Conservation (phyloP, 2,797 vertebrate species). For the Takifugu ocellatus region DNA sequence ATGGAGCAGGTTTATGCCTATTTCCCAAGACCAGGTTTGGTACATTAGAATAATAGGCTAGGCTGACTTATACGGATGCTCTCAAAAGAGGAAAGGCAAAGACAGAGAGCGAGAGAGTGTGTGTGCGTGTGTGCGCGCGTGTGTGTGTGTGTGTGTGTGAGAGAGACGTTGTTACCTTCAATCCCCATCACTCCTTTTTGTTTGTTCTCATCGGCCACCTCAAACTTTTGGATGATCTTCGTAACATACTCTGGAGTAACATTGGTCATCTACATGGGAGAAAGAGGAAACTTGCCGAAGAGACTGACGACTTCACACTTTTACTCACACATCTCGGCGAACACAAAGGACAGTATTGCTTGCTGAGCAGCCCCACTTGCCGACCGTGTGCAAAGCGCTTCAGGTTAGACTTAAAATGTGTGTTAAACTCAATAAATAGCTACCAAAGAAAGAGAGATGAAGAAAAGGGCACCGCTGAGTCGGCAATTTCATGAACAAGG, state of each 20-base stretch:
- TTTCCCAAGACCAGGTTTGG: too few species aligned
- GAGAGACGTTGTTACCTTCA: slow-evolving; percentile 80
- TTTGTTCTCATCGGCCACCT: slow-evolving; percentile 92
- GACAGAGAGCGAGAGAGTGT: neutral
- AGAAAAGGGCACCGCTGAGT: slow-evolving; percentile 20
- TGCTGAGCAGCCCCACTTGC: neutral
- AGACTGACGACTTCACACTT: too few species aligned
- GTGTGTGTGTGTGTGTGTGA: too few species aligned
- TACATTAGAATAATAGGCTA: too few species aligned
- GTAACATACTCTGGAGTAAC: slow-evolving; percentile 88
- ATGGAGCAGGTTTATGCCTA: too few species aligned
- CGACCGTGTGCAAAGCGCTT: slow-evolving; percentile 14
- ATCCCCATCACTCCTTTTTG: slow-evolving; percentile 86
- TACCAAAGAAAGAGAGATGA: slow-evolving; percentile 15
- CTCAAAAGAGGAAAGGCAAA: neutral
- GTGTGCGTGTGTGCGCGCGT: too few species aligned
- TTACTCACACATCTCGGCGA: slow-evolving; percentile 12
- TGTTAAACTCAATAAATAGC: slow-evolving; percentile 13
- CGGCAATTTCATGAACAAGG: slow-evolving; percentile 35
- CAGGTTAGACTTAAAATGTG: slow-evolving; percentile 16
- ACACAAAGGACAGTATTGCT: slow-evolving; percentile 11
- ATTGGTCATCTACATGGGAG: slow-evolving; percentile 80
- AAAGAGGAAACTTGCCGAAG: neutral
- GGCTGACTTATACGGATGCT: too few species aligned
- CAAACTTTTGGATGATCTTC: slow-evolving; percentile 94